Conservation (phyloP, 2,888 invertebrate genomes). For the Metallyticus violacea region DNA sequence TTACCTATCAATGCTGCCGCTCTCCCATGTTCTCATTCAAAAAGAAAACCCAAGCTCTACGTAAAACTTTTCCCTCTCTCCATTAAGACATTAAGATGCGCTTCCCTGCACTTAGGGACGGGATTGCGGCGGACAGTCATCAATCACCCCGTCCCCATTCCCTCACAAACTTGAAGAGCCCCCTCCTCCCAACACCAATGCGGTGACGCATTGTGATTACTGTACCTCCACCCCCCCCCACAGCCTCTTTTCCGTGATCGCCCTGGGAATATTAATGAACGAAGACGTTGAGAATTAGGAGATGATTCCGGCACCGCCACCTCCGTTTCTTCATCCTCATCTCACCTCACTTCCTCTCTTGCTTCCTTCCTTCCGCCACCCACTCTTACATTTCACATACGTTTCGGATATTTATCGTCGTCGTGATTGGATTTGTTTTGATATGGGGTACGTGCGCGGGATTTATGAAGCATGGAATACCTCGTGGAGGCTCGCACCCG, state of each 20-base stretch:
- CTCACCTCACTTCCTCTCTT: not conserved
- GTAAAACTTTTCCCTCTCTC: not conserved
- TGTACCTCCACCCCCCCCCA: not conserved
- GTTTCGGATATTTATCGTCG: not conserved
- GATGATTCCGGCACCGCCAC: not conserved
- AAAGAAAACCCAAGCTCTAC: not conserved
- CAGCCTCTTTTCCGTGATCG: constrained; percentile 6
- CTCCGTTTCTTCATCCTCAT: not conserved
- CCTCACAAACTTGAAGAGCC: not conserved
- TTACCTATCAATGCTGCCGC: not conserved
- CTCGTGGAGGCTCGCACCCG: not conserved
- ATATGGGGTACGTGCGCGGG: not conserved
- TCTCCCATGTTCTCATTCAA: not conserved
- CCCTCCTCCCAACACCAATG: not conserved
- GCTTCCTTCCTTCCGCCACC: too few species aligned
- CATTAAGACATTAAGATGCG: constrained; percentile 23
- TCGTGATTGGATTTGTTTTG: not conserved
- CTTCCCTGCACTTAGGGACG: constrained; percentile 18
- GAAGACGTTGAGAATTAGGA: constrained; percentile 22
- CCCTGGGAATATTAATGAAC: constrained; percentile 24
- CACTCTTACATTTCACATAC: not conserved
- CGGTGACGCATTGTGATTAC: constrained; percentile 26
- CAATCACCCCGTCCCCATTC: constrained; percentile 9
- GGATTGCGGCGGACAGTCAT: constrained; percentile 24
- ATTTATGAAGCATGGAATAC: not conserved